Evolutionary conservation across 2,113 vertebrate species (phyloP).

Genomic region (Excalfactoria chinensis): DNA sequence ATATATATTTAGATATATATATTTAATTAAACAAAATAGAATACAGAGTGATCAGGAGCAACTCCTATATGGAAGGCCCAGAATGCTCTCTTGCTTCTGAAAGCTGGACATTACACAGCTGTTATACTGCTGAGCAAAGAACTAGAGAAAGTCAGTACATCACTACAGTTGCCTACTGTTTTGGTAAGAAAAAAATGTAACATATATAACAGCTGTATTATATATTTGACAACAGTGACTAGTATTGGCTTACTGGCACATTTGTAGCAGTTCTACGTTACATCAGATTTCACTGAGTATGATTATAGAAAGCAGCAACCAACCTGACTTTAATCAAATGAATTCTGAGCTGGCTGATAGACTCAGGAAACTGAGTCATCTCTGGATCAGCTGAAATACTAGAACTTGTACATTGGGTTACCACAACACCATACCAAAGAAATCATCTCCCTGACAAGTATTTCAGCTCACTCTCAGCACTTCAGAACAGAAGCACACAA

Average conservation of each 20-base stretch:
- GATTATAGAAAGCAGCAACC: not conserved
- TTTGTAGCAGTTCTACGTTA: not conserved
- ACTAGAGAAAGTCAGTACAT: not conserved
- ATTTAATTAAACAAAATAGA: too few species aligned
- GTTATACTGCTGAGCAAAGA: not conserved
- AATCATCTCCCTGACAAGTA: not conserved
- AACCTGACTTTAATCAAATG: conserved; percentile 2
- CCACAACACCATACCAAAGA: not conserved
- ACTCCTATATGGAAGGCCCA: not conserved
- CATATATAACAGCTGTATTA: not conserved
- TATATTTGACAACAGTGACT: not conserved
- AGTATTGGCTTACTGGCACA: not conserved
- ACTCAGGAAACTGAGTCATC: not conserved
- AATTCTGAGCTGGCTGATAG: not conserved
- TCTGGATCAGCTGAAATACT: not conserved
- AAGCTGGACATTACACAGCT: not conserved
- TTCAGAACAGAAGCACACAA: not conserved
- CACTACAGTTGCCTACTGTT: not conserved
- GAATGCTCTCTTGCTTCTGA: not conserved
- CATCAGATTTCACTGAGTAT: not conserved
- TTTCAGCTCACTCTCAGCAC: not conserved
- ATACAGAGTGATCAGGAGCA: not conserved
- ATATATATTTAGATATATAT: too few species aligned
- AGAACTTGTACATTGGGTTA: not conserved
- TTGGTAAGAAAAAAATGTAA: not conserved